These are phyloP conservation scores for Macrophya annulata DNA, from an alignment of 2,888 invertebrate genomes.

Conservation along the genomic window DNA sequence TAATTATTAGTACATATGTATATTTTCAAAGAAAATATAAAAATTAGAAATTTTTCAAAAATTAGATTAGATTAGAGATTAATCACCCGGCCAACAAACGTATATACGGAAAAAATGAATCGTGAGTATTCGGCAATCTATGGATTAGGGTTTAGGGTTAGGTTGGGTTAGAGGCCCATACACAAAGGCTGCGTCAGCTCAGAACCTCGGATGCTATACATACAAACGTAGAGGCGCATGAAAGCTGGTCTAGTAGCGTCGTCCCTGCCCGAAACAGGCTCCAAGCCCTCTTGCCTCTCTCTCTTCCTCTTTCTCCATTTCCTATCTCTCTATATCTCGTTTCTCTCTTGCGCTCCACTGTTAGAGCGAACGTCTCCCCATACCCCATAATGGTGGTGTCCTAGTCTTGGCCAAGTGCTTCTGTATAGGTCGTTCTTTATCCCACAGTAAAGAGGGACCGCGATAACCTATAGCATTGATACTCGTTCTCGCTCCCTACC, in stretches of 20 bases:
- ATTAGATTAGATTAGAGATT: slow-evolving; percentile 11
- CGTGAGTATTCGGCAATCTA: slow-evolving; percentile 21
- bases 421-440: not conserved
- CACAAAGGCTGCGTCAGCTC: slow-evolving; percentile 44
- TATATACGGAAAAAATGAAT: not conserved
- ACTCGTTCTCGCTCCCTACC: slow-evolving; percentile 38
- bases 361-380: slow-evolving; percentile 26
- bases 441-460: slow-evolving; percentile 28
- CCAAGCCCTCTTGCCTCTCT: slow-evolving; percentile 14
- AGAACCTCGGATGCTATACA: not conserved
- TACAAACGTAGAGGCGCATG: slow-evolving; percentile 41
- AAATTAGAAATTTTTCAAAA: not conserved
- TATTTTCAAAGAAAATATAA: not conserved
- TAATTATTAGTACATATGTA: not conserved
- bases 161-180: slow-evolving; percentile 7
- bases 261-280: slow-evolving; percentile 54
- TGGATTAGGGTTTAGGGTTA: slow-evolving; percentile 1
- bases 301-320: slow-evolving; percentile 14
- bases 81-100: slow-evolving; percentile 1
- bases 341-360: slow-evolving; percentile 14
- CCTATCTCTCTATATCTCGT: slow-evolving; percentile 26
- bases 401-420: not conserved
- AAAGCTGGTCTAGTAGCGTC: slow-evolving; percentile 51
- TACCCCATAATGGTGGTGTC: not conserved
- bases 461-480: slow-evolving; percentile 44